These are phyloP conservation scores for Setophaga coronata DNA, from an alignment of 2,113 vertebrate species.

Conservation along the genomic window DNA sequence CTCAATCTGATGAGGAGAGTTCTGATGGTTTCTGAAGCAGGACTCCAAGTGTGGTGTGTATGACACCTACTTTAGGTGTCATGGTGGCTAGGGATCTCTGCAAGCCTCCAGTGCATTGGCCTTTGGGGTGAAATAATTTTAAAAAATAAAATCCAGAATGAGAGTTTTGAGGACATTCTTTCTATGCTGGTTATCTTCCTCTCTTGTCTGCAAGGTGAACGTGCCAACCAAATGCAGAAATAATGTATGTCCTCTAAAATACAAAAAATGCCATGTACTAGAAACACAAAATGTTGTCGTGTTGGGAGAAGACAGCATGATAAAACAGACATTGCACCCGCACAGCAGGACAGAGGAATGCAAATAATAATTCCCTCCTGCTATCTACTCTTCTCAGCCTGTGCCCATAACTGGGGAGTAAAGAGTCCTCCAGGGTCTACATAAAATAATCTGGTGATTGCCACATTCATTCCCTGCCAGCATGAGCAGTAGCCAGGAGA, in stretches of 20 bases:
- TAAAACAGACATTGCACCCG: background rate
- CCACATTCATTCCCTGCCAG: background rate
- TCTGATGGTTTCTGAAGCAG: background rate
- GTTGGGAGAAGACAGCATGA: background rate
- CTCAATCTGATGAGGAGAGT: background rate
- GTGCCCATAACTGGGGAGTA: rapidly evolving
- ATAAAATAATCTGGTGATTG: background rate
- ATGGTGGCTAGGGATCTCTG: background rate
- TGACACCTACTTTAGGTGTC: background rate
- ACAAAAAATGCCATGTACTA: background rate
- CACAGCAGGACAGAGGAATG: background rate
- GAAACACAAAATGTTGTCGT: background rate
- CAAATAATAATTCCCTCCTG: background rate
- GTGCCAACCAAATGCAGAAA: background rate
- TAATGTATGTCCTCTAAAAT: background rate
- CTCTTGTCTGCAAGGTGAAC: background rate
- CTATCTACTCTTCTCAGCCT: background rate
- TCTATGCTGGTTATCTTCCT: background rate
- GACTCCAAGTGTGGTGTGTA: background rate
- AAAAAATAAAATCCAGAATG: background rate
- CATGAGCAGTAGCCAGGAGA: background rate
- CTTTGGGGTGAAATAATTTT: background rate
- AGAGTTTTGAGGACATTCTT: background rate
- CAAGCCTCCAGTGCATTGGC: background rate
- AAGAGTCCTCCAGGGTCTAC: background rate